These are phyloP conservation scores for Amphipoea lucens DNA, from an alignment of 2,888 invertebrate genomes.

Conservation along the genomic window DNA sequence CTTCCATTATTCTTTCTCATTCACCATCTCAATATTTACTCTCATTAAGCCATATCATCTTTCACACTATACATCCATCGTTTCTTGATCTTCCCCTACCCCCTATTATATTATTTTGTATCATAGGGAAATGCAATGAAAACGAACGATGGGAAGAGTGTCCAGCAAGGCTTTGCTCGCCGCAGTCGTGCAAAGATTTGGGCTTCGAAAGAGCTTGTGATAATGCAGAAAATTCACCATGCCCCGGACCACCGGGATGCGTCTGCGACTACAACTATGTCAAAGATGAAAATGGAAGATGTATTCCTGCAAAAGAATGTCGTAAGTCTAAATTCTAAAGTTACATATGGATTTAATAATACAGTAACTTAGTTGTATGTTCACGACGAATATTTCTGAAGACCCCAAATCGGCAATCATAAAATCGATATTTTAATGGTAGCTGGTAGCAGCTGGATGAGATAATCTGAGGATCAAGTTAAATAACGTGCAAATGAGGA, in stretches of 20 bases:
- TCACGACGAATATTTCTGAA: background rate
- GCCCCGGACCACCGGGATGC: constrained; percentile 31
- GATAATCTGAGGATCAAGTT: background rate
- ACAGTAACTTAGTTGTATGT: background rate
- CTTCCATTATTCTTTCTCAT: background rate
- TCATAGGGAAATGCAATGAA: constrained; percentile 4
- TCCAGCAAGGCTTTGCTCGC: constrained; percentile 5
- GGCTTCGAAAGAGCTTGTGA: constrained; percentile 1
- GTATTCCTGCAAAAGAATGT: constrained; percentile 63
- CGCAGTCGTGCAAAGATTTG: constrained; percentile 24
- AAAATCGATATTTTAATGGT: background rate
- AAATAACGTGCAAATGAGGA: background rate
- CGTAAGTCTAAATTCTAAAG: constrained; percentile 56
- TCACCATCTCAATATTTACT: background rate
- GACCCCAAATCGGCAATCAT: background rate
- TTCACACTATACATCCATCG: background rate
- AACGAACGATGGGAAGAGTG: constrained; percentile 29
- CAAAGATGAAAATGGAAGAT: constrained; percentile 52
- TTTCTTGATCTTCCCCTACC: background rate
- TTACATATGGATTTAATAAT: background rate
- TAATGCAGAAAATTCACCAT: background rate
- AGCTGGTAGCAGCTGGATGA: background rate
- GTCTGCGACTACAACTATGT: constrained; percentile 43
- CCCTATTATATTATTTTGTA: background rate
- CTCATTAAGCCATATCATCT: background rate